Conservation (phyloP, 2,797 vertebrate species). For the Sphenopsis melanotis region DNA sequence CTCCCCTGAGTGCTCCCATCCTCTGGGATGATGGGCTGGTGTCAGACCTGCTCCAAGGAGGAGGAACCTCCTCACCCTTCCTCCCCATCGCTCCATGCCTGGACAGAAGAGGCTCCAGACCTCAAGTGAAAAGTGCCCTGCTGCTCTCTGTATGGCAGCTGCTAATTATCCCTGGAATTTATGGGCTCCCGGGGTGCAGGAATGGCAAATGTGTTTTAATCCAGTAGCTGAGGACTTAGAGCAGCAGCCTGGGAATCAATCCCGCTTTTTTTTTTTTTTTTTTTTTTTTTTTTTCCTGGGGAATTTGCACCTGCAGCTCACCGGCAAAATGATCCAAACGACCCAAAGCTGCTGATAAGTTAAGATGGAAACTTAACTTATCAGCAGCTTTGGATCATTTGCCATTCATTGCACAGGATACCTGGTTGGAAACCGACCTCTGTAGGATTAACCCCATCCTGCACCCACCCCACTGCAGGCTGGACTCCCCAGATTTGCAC, state of each 20-base stretch:
- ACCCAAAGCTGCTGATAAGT: no score
- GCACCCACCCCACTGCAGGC: background rate
- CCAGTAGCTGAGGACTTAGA: no score
- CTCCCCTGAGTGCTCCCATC: background rate
- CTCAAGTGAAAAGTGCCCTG: slow-evolving; percentile 14
- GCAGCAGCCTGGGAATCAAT: no score
- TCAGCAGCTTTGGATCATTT: slow-evolving; percentile 42
- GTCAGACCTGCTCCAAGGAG: background rate
- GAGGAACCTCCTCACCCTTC: background rate
- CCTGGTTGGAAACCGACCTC: background rate
- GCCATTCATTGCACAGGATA: slow-evolving; percentile 15
- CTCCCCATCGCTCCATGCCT: rapidly evolving
- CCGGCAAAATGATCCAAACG: no score
- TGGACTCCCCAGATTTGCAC: background rate
- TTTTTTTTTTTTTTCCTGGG: no score
- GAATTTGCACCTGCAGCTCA: no score
- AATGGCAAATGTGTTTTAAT: no score
- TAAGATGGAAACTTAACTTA: slow-evolving; percentile 63
- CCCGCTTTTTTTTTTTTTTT: no score
- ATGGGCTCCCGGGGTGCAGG: slow-evolving; percentile 30
- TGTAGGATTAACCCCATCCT: rapidly evolving
- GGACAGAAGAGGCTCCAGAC: background rate
- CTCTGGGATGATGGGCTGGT: background rate
- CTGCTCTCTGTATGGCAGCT: slow-evolving; percentile 48
- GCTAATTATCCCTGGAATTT: slow-evolving; percentile 68